A percentile compares a stretch with the other conserved stretches of the same genome.
phyloP scores from a whole-genome alignment of 2,888 invertebrate genomes.

The Ypsolopha sequella region DNA sequence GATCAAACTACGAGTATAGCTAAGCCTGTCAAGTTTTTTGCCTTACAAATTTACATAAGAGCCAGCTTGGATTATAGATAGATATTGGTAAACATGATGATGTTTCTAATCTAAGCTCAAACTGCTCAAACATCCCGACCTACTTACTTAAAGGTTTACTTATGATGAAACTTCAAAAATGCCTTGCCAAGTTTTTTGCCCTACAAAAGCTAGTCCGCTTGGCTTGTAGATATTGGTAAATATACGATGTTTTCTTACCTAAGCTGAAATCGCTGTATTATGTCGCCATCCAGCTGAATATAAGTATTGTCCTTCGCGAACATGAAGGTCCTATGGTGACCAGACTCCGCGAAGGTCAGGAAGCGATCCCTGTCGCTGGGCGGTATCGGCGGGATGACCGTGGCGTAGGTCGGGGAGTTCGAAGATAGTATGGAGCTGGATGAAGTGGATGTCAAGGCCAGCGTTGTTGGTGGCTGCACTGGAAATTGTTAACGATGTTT shows the following conservation, averaged over 20 bases:
- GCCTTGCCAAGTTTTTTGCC: too few species aligned
- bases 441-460: conserved; percentile 31
- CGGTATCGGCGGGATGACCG: conserved; percentile 74
- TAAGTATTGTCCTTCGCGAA: conserved; percentile 92
- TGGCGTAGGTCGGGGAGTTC: conserved; percentile 51
- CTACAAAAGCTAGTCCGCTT: too few species aligned
- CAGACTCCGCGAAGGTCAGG: conserved; percentile 88
- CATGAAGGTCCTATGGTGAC: conserved; percentile 89
- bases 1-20: too few species aligned
- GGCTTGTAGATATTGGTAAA: too few species aligned
- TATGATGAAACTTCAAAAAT: too few species aligned
- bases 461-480: conserved; percentile 48
- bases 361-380: conserved; percentile 82
- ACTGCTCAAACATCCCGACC: too few species aligned
- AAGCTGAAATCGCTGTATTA: conserved; percentile 90
- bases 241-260: conserved; percentile 65
- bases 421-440: conserved; percentile 24
- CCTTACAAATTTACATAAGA: too few species aligned
- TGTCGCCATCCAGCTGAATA: conserved; percentile 91
- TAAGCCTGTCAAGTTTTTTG: too few species aligned
- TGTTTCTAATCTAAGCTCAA: too few species aligned
- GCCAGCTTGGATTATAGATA: too few species aligned
- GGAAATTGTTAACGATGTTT: conserved; percentile 16
- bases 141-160: too few species aligned
- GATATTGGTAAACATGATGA: too few species aligned